These are phyloP conservation scores for Orussus abietinus DNA, from an alignment of 1,140 invertebrate species.

Conservation along the genomic window DNA sequence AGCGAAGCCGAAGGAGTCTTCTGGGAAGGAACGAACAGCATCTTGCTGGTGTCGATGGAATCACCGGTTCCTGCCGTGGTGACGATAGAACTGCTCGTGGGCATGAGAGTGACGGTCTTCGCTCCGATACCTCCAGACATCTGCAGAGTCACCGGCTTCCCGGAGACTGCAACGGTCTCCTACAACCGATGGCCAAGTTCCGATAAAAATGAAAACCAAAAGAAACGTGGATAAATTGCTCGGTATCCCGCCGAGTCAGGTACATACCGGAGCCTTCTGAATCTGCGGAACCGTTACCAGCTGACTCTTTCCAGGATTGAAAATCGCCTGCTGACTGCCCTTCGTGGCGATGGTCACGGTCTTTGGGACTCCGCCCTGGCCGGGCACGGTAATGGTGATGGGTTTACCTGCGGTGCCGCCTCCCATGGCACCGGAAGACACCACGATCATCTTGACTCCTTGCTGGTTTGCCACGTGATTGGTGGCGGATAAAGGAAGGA, in stretches of 20 bases:
- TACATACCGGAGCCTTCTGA: conserved; percentile 40
- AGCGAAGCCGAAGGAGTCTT: conserved; percentile 56
- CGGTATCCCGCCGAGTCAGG: conserved; percentile 2
- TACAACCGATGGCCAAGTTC: conserved; percentile 23
- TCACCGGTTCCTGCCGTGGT: conserved; percentile 38
- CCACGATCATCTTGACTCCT: conserved; percentile 67
- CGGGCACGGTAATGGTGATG: conserved; percentile 67
- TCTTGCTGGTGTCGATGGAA: conserved; percentile 49
- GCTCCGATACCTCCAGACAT: conserved; percentile 56
- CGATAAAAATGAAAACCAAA: conserved; percentile 5
- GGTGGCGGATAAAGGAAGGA: conserved; percentile 47
- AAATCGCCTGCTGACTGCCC: conserved; percentile 40
- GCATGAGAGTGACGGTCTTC: conserved; percentile 56
- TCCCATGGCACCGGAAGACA: conserved; percentile 54
- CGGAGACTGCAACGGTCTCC: conserved; percentile 63
- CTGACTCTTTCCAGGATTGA: conserved; percentile 50
- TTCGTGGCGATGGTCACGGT: conserved; percentile 59
- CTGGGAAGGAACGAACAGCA: conserved; percentile 54
- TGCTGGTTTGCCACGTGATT: conserved; percentile 52
- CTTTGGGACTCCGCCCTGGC: conserved; percentile 56
- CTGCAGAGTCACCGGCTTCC: conserved; percentile 67
- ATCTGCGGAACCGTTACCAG: conserved; percentile 54
- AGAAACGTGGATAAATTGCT: conserved; percentile 5
- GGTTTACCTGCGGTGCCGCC: conserved; percentile 59
- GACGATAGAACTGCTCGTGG: conserved; percentile 46